These are phyloP conservation scores for Hafferia zeledoni DNA, from an alignment of 2,797 vertebrate genomes.

Conservation along the genomic window DNA sequence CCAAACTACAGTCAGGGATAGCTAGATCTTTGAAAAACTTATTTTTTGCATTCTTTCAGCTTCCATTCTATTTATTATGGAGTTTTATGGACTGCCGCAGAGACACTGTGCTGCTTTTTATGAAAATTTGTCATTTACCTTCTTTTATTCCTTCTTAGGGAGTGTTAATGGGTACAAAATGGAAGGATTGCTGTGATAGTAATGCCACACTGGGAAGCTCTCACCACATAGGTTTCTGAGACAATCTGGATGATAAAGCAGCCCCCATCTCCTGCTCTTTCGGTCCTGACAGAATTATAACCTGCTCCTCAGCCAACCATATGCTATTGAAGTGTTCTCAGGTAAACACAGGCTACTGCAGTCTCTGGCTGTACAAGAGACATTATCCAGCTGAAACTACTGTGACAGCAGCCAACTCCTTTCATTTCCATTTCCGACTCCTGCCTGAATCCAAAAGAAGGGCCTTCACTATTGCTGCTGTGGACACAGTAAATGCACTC, in stretches of 20 bases:
- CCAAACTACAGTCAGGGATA: neutral
- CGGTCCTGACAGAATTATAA: neutral
- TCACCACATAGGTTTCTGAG: neutral
- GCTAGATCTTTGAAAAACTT: neutral
- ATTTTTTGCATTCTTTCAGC: neutral
- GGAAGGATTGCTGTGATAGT: neutral
- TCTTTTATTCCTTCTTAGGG: neutral
- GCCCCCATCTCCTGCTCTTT: neutral
- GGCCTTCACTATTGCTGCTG: fast-evolving
- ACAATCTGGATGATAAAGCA: neutral
- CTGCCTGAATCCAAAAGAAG: neutral
- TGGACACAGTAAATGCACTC: fast-evolving
- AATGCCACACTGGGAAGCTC: neutral
- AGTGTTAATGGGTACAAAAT: neutral
- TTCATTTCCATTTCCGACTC: neutral
- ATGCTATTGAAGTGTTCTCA: neutral
- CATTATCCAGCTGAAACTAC: neutral
- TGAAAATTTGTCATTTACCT: neutral
- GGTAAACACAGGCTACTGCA: neutral
- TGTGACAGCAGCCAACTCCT: neutral
- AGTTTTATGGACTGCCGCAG: neutral
- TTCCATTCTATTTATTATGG: neutral
- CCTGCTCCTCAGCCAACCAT: neutral
- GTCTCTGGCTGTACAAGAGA: neutral
- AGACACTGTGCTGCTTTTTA: neutral